Base-by-base conservation (phyloP, 2,113 vertebrate species). In the Psephotus haematonotus region DNA sequence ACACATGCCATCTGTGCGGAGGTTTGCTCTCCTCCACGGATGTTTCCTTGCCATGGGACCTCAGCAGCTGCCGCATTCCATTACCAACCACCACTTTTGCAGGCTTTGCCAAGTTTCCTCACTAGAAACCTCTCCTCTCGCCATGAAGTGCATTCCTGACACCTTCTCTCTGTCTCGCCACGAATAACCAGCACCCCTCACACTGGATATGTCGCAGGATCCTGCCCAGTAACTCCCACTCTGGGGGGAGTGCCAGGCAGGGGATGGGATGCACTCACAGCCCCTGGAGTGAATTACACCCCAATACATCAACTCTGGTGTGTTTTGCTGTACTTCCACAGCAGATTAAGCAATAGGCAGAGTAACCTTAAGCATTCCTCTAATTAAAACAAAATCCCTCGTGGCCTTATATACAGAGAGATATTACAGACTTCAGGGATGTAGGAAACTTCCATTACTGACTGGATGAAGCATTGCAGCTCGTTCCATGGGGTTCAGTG, bases 331-430 rank as follows among this genome's bases (percentile, higher is more conserved):
- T 4, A 6, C 57, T 84, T 89, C 82, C 29, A 41, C 16, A 43
- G 83, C 80, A 15, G 10, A 78, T 90, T 33, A 91, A 93, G 49
- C 17, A 0, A 46, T 31, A 79, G 88, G 72, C 76, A 90, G 72
- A 53, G 86, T 35, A 92, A 81, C 81, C 65, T 89, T 63, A 63
- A 95, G 91, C 86, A 44, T 60, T 64, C 65, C 44, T 93, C 69
- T 95, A 96, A 96, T 95, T 95, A 95, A 97, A 95, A 82, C 74
- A 81, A 95, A 96, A 92, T 86, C 94, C 93, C 91, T 71, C 3
- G 0, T 62, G 93, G 86, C 81, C 57, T 78, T 35, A 22, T 19
- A 57, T 33, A 59, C 69, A 65, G 72, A 69, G 70, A 80, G 60
- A 52, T 72, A 53, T 78, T 81, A 55, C 46, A 47, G 74, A 33